phyloP scores from a whole-genome alignment of 1,140 invertebrate species.

The Metopolophium dirhodum region DNA sequence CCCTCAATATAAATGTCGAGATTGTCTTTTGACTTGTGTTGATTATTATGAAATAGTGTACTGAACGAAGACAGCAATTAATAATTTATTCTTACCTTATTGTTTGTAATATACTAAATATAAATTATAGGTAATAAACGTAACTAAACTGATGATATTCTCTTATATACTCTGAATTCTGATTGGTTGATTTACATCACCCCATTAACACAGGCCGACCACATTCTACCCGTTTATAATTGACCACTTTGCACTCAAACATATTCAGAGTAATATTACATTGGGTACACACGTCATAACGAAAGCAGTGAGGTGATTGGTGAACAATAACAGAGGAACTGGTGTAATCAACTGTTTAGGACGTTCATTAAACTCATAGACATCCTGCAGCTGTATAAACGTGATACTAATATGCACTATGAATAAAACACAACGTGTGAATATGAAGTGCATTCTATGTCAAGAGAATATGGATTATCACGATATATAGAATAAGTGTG shows the following conservation, averaged over 20 bases:
- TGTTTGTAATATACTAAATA: not conserved
- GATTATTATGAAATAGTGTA: no score
- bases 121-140: not conserved
- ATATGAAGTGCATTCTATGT: not conserved
- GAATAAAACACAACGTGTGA: not conserved
- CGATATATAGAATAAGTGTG: not conserved
- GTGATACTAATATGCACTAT: not conserved
- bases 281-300: not conserved
- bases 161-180: not conserved
- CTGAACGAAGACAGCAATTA: no score
- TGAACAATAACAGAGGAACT: not conserved
- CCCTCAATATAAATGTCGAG: not conserved
- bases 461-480: not conserved
- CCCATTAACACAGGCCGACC: not conserved
- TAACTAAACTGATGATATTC: not conserved
- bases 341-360: not conserved
- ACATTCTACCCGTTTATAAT: not conserved
- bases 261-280: not conserved
- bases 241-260: not conserved
- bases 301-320: not conserved
- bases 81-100: not conserved
- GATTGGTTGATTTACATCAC: not conserved
- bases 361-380: conserved; percentile 1
- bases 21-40: no score
- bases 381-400: not conserved